Evolutionary conservation across 2,888 invertebrate genomes (phyloP), one percentile per base, ranked within the genome.

Genomic region (Drosophila ezoana): DNA sequence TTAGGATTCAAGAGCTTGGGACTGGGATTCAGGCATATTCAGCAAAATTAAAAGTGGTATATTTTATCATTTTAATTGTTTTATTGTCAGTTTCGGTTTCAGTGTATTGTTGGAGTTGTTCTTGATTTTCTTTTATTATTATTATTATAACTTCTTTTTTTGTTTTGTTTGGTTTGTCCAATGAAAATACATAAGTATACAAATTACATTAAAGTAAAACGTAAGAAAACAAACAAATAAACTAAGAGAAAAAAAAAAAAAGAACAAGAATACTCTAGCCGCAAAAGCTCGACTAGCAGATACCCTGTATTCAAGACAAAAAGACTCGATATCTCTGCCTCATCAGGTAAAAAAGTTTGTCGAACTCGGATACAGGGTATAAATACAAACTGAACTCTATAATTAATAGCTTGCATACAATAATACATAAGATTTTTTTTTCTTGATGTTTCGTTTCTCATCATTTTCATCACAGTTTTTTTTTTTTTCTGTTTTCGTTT

Each of bases 381-480:
- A 28, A 20, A 54, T 8, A 10, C 33, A 57, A 66, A 51, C 41
- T 60, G 62, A 70, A 49, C 28, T 68, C 63, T 65, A 59, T 38
- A 70, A 73, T 72, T 73, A 51, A 23, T 52, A 54, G 48, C 52
- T 66, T 60, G 61, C 32, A 54, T 67, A 76, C 68, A 69, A 73
- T 82, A 85, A 79, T 82, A 79, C 80, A 70, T 76, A 59, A 47
- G 41, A 54, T 23, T 56, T 41, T 57, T 41, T 57, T 56, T 51
- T 43, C 18, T 49, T 49, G 37, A 38, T 51, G 64, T 66, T 59
- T 66, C 57, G 64, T 47, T 48, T 67, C 16, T 59, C 52, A 62
- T 62, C 23, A 38, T 73, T 72, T 69, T 72, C 63, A 72, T 83
- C 82, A 87, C 86, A 82, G 83, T 70, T 81, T 81, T 81, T 75